Conservation (phyloP, 1,140 invertebrate species). For the Carposina sasakii region DNA sequence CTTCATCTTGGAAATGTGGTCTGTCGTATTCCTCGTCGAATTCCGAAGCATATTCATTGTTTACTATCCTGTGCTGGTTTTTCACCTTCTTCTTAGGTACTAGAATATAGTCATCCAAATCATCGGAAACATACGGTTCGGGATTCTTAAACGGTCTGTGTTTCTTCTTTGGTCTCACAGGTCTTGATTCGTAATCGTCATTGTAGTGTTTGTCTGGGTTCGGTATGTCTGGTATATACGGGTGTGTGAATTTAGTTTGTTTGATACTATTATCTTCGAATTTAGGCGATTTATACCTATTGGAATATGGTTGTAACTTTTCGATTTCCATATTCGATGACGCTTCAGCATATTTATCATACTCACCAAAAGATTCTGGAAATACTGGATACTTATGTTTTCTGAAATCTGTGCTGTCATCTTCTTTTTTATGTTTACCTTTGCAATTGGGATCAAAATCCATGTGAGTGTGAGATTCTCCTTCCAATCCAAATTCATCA, state of each 20-base stretch:
- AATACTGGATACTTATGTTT: constrained; percentile 41
- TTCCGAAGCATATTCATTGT: constrained; percentile 40
- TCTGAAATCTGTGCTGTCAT: too few species aligned
- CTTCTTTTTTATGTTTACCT: constrained; percentile 52
- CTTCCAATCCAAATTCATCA: constrained; percentile 38
- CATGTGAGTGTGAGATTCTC: constrained; percentile 44
- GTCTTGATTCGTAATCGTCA: constrained; percentile 41
- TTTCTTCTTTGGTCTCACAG: constrained; percentile 52
- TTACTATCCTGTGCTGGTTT: constrained; percentile 37
- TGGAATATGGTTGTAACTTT: too few species aligned
- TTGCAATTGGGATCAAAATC: constrained; percentile 53
- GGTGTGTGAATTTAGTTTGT: background rate
- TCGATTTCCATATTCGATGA: too few species aligned
- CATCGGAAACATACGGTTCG: constrained; percentile 34
- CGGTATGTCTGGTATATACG: constrained; percentile 28
- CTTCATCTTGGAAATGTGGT: constrained; percentile 27
- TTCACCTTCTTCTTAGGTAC: constrained; percentile 60
- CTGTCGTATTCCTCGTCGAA: constrained; percentile 48
- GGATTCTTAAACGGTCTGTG: constrained; percentile 43
- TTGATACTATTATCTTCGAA: constrained; percentile 2
- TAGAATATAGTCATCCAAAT: constrained; percentile 53
- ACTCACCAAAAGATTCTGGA: too few species aligned
- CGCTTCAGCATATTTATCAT: too few species aligned
- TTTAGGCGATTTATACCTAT: background rate
- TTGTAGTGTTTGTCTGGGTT: constrained; percentile 38